Base-by-base conservation (phyloP, 2,888 invertebrate genomes). In the Lasiommata megera region DNA sequence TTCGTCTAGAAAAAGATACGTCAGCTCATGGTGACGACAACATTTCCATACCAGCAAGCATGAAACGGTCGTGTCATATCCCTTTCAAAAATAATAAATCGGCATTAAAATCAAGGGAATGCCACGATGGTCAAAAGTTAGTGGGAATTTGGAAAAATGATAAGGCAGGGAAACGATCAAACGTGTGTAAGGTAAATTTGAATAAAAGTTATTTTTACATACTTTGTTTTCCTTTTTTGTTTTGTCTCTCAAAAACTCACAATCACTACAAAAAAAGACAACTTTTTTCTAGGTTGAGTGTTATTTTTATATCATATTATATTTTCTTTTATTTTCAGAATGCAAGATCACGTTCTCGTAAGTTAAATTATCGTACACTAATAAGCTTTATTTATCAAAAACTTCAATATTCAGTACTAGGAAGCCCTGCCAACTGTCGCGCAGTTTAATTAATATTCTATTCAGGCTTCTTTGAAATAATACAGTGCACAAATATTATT, bases 321-420 rank as follows among this genome's bases (percentile, higher is more conserved):
- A 43, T 34, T 63, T 34, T 60, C 67, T 38, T 53, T 29, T 9
- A 12, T 44, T 79, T 74, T 28, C 80, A 81, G 80, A 80, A 76
- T 72, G 64, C 74, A 16, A 68, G 73, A 56, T 62, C 76, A 57
- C 65, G 81, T 82, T 62, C 76, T 56, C 65, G 81, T 82, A 67
- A 78, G 79, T 77, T 5, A 23, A n/a, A 23, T 23, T 3, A 23
- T 23, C 5, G 2, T 23, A 5, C 23, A 23, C 2, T 23, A 23
- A 23, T 23, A 23, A 23, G 3, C 3, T 23, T 23, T 23, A 23
- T 23, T 23, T 23, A 23, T 23, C 23, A 23, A 23, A 2, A 23
- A 2, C 3, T 23, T 23, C 2, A 23, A 23, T 3, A 3, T 23
- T 23, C 23, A 23, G 23, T 23, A 23, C 5, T 23, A 5, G 5